Percentiles rank a stretch among this genome's conserved stretches.
phyloP scores from a whole-genome alignment of 2,888 invertebrate species.

The Listrodromus nycthemerus region DNA sequence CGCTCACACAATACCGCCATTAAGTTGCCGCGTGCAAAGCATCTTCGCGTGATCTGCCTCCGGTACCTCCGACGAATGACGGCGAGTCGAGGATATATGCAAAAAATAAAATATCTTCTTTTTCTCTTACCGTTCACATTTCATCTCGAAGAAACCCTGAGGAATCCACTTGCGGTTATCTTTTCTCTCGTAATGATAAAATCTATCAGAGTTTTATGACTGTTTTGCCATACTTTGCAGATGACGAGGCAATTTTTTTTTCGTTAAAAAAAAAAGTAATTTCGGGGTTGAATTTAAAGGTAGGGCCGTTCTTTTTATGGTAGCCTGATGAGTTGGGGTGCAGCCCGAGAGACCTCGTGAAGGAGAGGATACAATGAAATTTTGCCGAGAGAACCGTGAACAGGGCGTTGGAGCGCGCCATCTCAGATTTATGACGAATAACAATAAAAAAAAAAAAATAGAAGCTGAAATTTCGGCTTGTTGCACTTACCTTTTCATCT shows the following conservation, averaged over 20 bases:
- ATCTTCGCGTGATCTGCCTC: slow-evolving; percentile 63
- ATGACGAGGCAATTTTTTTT: background rate
- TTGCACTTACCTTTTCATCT: slow-evolving; percentile 4
- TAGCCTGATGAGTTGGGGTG: background rate
- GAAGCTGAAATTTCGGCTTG: background rate
- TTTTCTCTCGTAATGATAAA: slow-evolving; percentile 16
- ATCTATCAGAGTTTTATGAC: slow-evolving; percentile 46
- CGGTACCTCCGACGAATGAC: slow-evolving; percentile 36
- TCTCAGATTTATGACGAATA: slow-evolving; percentile 32
- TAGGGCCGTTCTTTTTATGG: slow-evolving; percentile 6
- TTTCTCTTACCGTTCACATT: slow-evolving; percentile 22
- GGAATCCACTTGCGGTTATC: slow-evolving; percentile 36
- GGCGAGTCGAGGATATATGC: slow-evolving; percentile 33
- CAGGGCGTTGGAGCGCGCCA: slow-evolving; percentile 23
- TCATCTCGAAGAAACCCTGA: slow-evolving; percentile 11
- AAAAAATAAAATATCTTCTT: slow-evolving; percentile 30
- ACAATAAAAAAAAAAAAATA: background rate
- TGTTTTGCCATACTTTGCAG: slow-evolving; percentile 2
- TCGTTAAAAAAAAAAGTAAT: background rate
- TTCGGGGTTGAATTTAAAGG: slow-evolving; percentile 17
- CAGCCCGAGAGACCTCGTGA: slow-evolving; percentile 3
- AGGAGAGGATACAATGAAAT: slow-evolving; percentile 25
- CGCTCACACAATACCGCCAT: slow-evolving; percentile 66
- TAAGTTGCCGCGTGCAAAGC: slow-evolving; percentile 65
- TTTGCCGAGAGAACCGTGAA: slow-evolving; percentile 28